A percentile compares a stretch with the other conserved stretches of the same genome.
Conservation (phyloP, 2,113 vertebrate species). For the human region DNA sequence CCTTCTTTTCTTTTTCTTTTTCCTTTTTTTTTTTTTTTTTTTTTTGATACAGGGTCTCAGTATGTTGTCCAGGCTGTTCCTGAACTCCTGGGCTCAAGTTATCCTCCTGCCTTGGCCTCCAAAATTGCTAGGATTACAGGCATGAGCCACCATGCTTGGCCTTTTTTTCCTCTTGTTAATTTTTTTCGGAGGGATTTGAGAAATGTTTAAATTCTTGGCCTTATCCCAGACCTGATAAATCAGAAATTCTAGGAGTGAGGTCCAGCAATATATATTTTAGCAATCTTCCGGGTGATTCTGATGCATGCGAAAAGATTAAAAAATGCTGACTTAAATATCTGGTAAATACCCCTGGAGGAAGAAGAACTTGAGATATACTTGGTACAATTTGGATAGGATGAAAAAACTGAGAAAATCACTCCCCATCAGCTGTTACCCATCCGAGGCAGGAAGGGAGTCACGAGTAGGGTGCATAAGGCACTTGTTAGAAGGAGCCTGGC, state of each 20-base stretch:
- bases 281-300: background rate
- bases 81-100: no score
- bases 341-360: background rate
- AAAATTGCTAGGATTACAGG: no score
- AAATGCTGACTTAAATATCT: background rate
- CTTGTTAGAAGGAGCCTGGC: background rate
- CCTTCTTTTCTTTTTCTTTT: no score
- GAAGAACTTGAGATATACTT: background rate
- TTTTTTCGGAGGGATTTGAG: background rate
- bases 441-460: background rate
- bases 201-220: background rate
- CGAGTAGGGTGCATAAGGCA: background rate
- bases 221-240: background rate
- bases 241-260: background rate
- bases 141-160: no score
- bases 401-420: background rate
- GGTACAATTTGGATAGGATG: background rate
- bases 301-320: background rate
- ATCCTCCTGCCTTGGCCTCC: no score
- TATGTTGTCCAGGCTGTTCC: no score
- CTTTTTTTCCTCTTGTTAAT: no score
- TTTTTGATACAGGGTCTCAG: no score
- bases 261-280: background rate
- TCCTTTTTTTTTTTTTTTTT: no score
- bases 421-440: background rate